Conservation (phyloP, 2,888 invertebrate genomes). For the Drosophila mimetica region DNA sequence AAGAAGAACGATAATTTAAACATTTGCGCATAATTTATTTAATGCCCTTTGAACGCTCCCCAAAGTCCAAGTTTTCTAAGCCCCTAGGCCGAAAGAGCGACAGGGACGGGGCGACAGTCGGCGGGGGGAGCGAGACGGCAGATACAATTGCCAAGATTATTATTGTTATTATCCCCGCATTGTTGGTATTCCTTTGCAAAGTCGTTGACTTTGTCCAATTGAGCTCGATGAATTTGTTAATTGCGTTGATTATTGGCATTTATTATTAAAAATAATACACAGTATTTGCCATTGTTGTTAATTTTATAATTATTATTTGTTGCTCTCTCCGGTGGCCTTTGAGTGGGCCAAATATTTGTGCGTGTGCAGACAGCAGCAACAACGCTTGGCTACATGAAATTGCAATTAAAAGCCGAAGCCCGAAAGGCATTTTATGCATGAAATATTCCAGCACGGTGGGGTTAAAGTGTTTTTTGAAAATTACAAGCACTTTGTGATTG, state of each 20-base stretch:
- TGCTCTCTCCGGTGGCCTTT: constrained; percentile 22
- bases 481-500: too few species aligned
- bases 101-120: background rate
- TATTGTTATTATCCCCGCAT: constrained; percentile 10
- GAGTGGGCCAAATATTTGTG: constrained; percentile 34
- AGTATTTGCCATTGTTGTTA: constrained; percentile 27
- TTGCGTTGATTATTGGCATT: constrained; percentile 40
- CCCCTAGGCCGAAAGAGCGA: background rate
- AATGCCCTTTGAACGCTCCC: constrained; percentile 16
- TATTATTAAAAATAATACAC: constrained; percentile 42
- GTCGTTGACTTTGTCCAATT: constrained; percentile 66
- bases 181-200: background rate
- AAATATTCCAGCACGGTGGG: constrained; percentile 20
- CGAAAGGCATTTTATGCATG: constrained; percentile 40
- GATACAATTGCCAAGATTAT: constrained; percentile 3
- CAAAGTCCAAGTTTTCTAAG: constrained; percentile 14
- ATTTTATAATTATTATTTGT: constrained; percentile 24
- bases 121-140: background rate
- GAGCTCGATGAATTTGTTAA: constrained; percentile 68
- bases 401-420: constrained; percentile 45
- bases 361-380: constrained; percentile 4
- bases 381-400: constrained; percentile 36
- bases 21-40: constrained; percentile 35
- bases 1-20: constrained; percentile 23
- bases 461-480: background rate